phyloP scores from a whole-genome alignment of 2,888 invertebrate species.

The Drosophila macrospina region DNA sequence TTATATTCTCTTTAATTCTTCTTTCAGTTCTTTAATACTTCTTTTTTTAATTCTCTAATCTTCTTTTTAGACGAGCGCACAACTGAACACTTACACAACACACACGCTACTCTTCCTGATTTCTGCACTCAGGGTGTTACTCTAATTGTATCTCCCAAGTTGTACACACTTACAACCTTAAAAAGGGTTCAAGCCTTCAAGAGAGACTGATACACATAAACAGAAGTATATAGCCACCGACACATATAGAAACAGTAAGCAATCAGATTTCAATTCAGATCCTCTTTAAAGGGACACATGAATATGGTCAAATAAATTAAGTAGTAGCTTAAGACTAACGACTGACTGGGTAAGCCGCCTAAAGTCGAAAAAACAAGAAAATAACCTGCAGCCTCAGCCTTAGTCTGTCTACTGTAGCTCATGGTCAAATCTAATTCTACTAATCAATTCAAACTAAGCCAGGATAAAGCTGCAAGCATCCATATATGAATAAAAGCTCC shows the following conservation, averaged over 20 bases:
- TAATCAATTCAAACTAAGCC: conserved; percentile 62
- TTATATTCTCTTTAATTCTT: too few relatives aligned
- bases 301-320: conserved; percentile 75
- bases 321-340: conserved; percentile 71
- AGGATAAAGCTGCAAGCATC: conserved; percentile 45
- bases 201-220: conserved; percentile 18
- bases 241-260: conserved; percentile 15
- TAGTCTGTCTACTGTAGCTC: conserved; percentile 28
- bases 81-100: too few relatives aligned
- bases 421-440: conserved; percentile 37
- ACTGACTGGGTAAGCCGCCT: conserved; percentile 61
- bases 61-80: too few relatives aligned
- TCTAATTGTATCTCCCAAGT: too few relatives aligned
- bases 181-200: conserved; percentile 22
- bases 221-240: too few relatives aligned
- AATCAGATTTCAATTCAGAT: conserved; percentile 60
- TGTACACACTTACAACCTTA: conserved; percentile 29
- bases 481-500: conserved; percentile 60
- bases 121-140: too few relatives aligned
- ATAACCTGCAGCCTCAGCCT: conserved; percentile 11
- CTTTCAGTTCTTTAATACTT: too few relatives aligned
- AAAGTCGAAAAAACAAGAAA: conserved; percentile 55
- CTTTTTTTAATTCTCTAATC: too few relatives aligned
- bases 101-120: too few relatives aligned
- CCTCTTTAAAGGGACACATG: conserved; percentile 63